Percentiles rank a stretch among this genome's conserved stretches.
These are phyloP conservation scores for Caenorhabditis elegans DNA, from an alignment of 1,140 invertebrate genomes.

Conservation along the genomic window WBcel235 BX284605.5:13474501-13475000, in stretches of 20 bases:
- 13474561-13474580: neutral
- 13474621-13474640: neutral
- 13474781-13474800: neutral
- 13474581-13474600: neutral
- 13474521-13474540: neutral
- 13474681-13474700: neutral
- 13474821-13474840: neutral
- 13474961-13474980: too few relatives aligned
- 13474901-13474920: neutral
- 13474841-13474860: neutral
- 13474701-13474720: neutral
- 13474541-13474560: slow-evolving; percentile 11
- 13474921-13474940: too few relatives aligned
- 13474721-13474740: slow-evolving; percentile 1
- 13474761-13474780: neutral
- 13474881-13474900: neutral
- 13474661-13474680: neutral
- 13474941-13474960: too few relatives aligned
- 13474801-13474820: neutral
- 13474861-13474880: neutral
- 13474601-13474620: neutral
- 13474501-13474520: neutral
- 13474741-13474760: neutral
- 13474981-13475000: too few relatives aligned
- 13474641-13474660: slow-evolving; percentile 1